phyloP scores from a whole-genome alignment of 2,888 invertebrate species.

The Trachelus tabidus region DNA sequence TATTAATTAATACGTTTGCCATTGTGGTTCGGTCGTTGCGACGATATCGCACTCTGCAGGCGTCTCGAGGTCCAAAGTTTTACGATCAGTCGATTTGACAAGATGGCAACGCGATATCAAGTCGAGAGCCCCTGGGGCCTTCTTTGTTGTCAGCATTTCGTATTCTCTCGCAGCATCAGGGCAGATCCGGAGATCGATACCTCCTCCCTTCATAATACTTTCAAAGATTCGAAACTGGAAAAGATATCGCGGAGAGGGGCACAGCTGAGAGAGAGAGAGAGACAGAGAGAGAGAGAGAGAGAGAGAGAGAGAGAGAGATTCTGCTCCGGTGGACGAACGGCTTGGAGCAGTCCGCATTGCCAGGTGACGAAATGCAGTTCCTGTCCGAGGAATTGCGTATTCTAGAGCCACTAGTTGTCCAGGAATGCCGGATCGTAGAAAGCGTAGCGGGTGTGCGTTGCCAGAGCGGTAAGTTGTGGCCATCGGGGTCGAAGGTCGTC shows the following conservation, averaged over 20 bases:
- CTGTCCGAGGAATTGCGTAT: constrained; percentile 47
- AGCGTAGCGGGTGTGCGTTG: constrained; percentile 44
- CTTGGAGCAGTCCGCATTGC: neutral
- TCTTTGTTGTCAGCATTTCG: constrained; percentile 7
- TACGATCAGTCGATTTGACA: constrained; percentile 40
- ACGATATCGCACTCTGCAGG: constrained; percentile 43
- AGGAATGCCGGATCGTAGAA: constrained; percentile 49
- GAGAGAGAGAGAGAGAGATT: neutral
- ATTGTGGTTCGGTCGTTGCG: constrained; percentile 43
- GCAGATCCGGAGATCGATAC: constrained; percentile 22
- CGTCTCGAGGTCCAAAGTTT: constrained; percentile 20
- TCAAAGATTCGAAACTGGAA: neutral
- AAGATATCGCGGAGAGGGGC: neutral
- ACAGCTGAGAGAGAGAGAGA: too few species aligned
- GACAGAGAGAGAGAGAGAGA: too few species aligned
- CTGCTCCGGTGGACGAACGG: neutral
- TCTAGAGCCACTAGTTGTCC: constrained; percentile 43
- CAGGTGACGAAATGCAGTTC: constrained; percentile 4
- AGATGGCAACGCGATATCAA: constrained; percentile 41
- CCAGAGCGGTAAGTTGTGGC: constrained; percentile 55
- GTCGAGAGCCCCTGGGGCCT: constrained; percentile 3
- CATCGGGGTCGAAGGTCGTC: constrained; percentile 60
- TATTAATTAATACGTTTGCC: constrained; percentile 52
- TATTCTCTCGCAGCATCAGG: constrained; percentile 6
- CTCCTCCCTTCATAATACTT: constrained; percentile 16